Evolutionary conservation across 2,888 invertebrate genomes (phyloP).

Genomic region (Torymus texanus): DNA sequence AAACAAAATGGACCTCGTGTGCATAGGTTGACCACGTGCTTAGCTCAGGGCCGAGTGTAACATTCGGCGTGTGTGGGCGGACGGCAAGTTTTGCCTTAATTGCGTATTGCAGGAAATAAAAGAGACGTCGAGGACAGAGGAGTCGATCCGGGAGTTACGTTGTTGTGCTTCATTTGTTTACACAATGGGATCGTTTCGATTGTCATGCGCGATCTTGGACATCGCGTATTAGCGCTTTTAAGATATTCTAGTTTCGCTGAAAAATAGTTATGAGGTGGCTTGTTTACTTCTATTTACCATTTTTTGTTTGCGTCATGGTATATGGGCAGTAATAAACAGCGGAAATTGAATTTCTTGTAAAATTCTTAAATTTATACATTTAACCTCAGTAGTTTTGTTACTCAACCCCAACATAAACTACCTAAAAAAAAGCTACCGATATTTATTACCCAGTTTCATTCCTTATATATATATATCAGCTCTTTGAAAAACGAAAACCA

Average conservation of each 20-base stretch:
- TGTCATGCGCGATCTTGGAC: slow-evolving; percentile 19
- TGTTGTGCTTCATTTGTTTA: slow-evolving; percentile 34
- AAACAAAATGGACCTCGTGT: neutral
- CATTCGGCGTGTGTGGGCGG: slow-evolving; percentile 26
- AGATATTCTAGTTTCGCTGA: neutral
- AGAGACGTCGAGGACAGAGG: slow-evolving; percentile 4
- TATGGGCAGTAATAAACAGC: too few relatives aligned
- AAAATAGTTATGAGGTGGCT: neutral
- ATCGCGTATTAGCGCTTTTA: neutral
- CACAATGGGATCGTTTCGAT: slow-evolving; percentile 41
- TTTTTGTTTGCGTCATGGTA: neutral
- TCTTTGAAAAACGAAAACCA: too few relatives aligned
- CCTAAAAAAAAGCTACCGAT: too few relatives aligned
- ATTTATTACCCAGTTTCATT: too few relatives aligned
- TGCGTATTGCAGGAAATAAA: slow-evolving; percentile 40
- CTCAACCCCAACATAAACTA: too few relatives aligned
- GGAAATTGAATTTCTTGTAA: too few relatives aligned
- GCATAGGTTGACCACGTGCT: neutral
- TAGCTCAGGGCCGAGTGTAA: slow-evolving; percentile 30
- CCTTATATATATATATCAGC: too few relatives aligned
- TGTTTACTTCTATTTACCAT: slow-evolving; percentile 5
- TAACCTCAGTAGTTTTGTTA: too few relatives aligned
- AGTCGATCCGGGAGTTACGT: neutral
- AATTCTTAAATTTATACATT: too few relatives aligned
- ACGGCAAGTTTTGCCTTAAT: slow-evolving; percentile 15